Percentiles rank a stretch among this genome's conserved stretches.
Conservation (phyloP, 1,140 invertebrate genomes). For the Drosophila littoralis region DNA sequence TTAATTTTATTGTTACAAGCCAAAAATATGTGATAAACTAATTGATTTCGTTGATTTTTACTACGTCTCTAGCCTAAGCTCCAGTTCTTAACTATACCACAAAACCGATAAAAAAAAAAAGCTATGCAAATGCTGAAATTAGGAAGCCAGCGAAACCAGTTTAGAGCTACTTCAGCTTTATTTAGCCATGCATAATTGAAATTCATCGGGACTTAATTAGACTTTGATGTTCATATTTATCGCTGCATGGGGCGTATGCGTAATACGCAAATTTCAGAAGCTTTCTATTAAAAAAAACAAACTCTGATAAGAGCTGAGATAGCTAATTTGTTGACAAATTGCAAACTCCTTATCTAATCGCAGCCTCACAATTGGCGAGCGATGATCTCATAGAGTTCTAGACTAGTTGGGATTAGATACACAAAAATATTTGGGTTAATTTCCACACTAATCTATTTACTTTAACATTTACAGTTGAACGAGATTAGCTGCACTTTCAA, state of each 20-base stretch:
- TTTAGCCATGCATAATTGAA: conserved; percentile 39
- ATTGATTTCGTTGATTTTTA: background rate
- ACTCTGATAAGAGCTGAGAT: conserved; percentile 17
- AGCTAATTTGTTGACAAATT: conserved; percentile 63
- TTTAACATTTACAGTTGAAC: conserved; percentile 13
- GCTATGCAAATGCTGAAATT: conserved; percentile 33
- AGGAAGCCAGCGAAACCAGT: conserved; percentile 40
- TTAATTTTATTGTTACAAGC: conserved; percentile 5
- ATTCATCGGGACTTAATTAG: conserved; percentile 39
- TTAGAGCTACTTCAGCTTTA: conserved; percentile 5
- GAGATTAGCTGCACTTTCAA: conserved; percentile 12
- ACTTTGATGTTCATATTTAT: conserved; percentile 22
- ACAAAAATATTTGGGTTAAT: background rate
- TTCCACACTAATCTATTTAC: background rate
- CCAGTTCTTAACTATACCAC: conserved; percentile 15
- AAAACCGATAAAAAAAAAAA: conserved; percentile 1
- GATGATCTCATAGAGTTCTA: conserved; percentile 30
- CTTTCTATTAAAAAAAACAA: conserved; percentile 1
- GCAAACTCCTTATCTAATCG: conserved; percentile 52
- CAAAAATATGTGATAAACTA: conserved; percentile 5
- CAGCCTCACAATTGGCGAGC: conserved; percentile 17
- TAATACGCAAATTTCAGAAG: conserved; percentile 33
- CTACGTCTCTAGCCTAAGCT: conserved; percentile 6
- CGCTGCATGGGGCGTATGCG: conserved; percentile 45
- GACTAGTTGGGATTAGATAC: conserved; percentile 28